Evolutionary conservation across 2,888 invertebrate genomes (phyloP), one percentile per base, ranked within the genome.

Genomic region (Megastigmus dorsalis): DNA sequence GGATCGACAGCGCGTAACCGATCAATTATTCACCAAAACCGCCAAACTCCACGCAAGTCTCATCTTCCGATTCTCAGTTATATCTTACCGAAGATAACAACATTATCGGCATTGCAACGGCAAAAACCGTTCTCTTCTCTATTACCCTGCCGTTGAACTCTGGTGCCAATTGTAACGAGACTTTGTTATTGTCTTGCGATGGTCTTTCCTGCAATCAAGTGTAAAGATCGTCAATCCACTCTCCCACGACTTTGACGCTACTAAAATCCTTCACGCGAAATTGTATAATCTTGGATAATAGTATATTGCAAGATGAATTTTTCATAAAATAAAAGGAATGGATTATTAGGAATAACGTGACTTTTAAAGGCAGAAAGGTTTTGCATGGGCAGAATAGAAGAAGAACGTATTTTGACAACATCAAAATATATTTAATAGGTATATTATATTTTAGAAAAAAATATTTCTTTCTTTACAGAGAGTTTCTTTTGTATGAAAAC

Each of bases 211-310:
- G 23, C 48, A 20, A 65, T 59, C 52, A 20, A 52, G 23, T 38
- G 50, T 66, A 55, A 72, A 72, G 15, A 36, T 6, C 54, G 18
- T 52, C 43, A 33, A 60, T 68, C 54, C 65, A 72, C 54, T 72
- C 45, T 77, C 68, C 72, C 71, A 74, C 59, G 70, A 70, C 50
- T 30, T 28, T 5, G 50, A 23, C 20, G 26, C 30, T 20, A n/a
- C 30, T 26, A 3, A 26, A 9, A 15, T 6, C 9, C 26, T 26
- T 26, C n/a, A n/a, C 23, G 41, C 26, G 26, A 59, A 41, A n/a
- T 48, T 48, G 48, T 33, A 48, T 20, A 23, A 48, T 48, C 30
- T 4, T 6, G n/a, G 26, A 5, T n/a, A 15, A 15, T 5, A 7
- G n/a, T n/a, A n/a, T n/a, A n/a, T n/a, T n/a, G n/a, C n/a, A n/a